Base-by-base conservation (phyloP, 37 sponge, comb jelly and placozoan species). In the Chondrosia reniformis region DNA sequence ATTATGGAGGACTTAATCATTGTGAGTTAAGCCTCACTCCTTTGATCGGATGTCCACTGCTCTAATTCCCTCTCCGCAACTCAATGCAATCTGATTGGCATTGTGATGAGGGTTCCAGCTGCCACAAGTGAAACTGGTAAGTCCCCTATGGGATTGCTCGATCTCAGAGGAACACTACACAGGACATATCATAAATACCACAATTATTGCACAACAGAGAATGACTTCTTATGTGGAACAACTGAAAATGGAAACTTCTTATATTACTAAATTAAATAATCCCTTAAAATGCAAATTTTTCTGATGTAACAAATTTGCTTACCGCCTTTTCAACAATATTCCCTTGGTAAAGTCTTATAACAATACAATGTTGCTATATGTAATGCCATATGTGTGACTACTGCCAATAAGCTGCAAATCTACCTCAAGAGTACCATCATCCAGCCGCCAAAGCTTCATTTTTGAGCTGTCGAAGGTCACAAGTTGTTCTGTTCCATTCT, bases 101-200 rank as follows among this genome's bases (percentile, higher is more conserved):
- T 80, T 84, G 58, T 84, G 83, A 52, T 90, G 91, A 69, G 92
- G 88, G 71, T 90, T 94, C 94, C 94, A 94, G 42, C 65, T 59
- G 2, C 71, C 76, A 58, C 74, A 31, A 7, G 83, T 76, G 79
- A 81, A 87, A 15, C 71, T 64, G 1, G 66, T 45, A n/a, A 76
- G 80, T 0, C 82, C 79, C 46, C 77, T 85, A 22, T 46, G 38
- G 0, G 79, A 87, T 61, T 86, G 45, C 21, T 25, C 33, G 1
- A 86, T 46, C 33, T 56, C 57, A 45, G n/a, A 6, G 30, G 28
- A 59, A 8, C 22, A 34, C 43, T 74, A 30, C 28, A 59, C 52
- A 49, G 15, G 15, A 49, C 10, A 15, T 10, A 15, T 19, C 15
- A 49, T 49, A 19, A 10, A 49, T 15, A 49, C 15, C 52, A n/a